Evolutionary conservation across 1,140 invertebrate species (phyloP), one percentile per base, ranked within the genome.

Genomic region (Hycleus phaleratus): DNA sequence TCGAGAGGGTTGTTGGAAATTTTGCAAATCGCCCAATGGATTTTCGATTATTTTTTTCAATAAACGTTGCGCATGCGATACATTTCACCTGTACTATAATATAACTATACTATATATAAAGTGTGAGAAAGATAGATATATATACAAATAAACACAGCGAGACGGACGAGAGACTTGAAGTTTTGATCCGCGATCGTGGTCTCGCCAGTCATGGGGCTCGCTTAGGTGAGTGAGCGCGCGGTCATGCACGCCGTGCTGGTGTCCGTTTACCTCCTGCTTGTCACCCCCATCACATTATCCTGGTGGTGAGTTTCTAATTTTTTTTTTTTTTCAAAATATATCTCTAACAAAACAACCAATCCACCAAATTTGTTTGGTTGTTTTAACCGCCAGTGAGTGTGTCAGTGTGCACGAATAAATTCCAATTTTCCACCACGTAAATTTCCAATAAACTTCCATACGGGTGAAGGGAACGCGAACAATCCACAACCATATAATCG

Each of bases 171-270:
- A 10, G 40, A n/a, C 9, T 46, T 55, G 42, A 52, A 52, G 51
- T 53, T 53, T 26, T 42, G 32, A 55, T 55, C 44, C 32, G 49
- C 32, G 49, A 51, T 51, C 32, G 49, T 42, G 49, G 24, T 51
- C 38, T 32, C 38, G 60, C 53, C 64, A 65, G 66, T 68, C 64
- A 68, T 69, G 68, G 68, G 68, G 68, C 68, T 69, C 66, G 65
- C 60, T 58, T 69, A 65, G 65, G 64, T 66, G 68, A 68, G 66
- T 68, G 68, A 70, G 66, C 64, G 67, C 67, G 67, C 60, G 66
- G 67, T 61, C 63, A 71, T 71, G 69, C 67, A 67, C 67, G 62
- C 66, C 58, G 67, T 71, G 62, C 61, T 71, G 56, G 67, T 69
- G 61, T 61, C 65, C 47, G 66, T 68, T 56, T 71, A 66, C 64